phyloP scores from a whole-genome alignment of 64 coral and sea anemone genomes.

The Hydrozoanthus tunicans region DNA sequence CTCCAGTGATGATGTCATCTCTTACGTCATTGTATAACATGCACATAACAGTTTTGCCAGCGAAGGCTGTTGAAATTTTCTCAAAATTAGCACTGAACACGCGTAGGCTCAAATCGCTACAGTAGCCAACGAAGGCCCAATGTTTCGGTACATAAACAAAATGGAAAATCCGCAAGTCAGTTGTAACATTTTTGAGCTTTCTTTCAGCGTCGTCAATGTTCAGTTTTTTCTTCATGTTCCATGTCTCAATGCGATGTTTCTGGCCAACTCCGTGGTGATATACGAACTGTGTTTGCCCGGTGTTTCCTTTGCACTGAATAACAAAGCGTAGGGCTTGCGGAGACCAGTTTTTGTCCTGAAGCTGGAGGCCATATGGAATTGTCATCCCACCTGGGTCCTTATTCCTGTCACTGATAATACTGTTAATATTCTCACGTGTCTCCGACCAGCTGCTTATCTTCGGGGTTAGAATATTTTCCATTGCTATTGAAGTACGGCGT shows the following conservation, averaged over 20 bases:
- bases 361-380: constrained; percentile 90
- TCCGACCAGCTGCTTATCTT: constrained; percentile 89
- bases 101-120: constrained; percentile 70
- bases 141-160: constrained; percentile 72
- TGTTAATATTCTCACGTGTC: constrained; percentile 46
- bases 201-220: constrained; percentile 25
- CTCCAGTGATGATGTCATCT: constrained; percentile 86
- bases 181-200: constrained; percentile 33
- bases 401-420: constrained; percentile 50
- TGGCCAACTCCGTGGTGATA: constrained; percentile 89
- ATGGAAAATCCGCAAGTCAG: constrained; percentile 72
- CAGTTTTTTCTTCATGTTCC: constrained; percentile 81
- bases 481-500: neutral
- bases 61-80: constrained; percentile 60
- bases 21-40: constrained; percentile 82
- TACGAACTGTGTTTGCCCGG: constrained; percentile 68
- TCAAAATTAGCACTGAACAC: constrained; percentile 84
- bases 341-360: constrained; percentile 75
- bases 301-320: constrained; percentile 52
- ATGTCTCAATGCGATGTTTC: constrained; percentile 87
- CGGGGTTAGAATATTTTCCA: constrained; percentile 57
- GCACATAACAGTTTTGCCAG: constrained; percentile 74
- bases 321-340: constrained; percentile 64
- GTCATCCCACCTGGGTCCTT: constrained; percentile 54
- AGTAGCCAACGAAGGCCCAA: constrained; percentile 74